These are phyloP conservation scores for Sturnus vulgaris DNA, from an alignment of 2,113 vertebrate species.

Conservation along the genomic window DNA sequence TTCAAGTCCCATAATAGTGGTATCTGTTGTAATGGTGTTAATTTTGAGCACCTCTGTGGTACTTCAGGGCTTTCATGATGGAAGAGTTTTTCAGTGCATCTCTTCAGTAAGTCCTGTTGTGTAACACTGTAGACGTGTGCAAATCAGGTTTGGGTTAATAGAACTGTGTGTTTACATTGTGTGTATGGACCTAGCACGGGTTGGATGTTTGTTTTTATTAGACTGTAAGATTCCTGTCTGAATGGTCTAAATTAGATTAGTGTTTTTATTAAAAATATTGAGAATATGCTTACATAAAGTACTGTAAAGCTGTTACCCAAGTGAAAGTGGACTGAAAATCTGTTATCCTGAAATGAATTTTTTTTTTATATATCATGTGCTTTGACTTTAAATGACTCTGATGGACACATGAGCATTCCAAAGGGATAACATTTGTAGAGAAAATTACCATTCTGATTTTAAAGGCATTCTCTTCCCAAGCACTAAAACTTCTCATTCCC, in stretches of 20 bases:
- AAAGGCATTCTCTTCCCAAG: background rate
- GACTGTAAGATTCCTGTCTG: background rate
- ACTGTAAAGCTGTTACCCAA: background rate
- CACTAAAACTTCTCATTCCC: background rate
- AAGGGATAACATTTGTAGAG: background rate
- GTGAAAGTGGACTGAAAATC: background rate
- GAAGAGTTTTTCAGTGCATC: background rate
- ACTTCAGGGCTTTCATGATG: background rate
- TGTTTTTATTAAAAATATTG: background rate
- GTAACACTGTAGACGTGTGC: accelerated
- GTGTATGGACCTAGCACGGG: background rate
- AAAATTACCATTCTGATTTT: background rate
- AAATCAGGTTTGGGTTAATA: background rate
- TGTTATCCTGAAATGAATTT: background rate
- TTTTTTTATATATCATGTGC: background rate
- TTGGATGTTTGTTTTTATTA: background rate
- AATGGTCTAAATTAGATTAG: background rate
- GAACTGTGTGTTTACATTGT: background rate
- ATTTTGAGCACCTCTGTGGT: background rate
- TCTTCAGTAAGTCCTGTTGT: background rate
- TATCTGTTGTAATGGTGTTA: background rate
- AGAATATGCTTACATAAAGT: background rate
- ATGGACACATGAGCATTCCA: background rate
- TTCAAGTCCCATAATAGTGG: background rate
- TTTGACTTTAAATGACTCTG: background rate